Percentiles rank a stretch among this genome's conserved stretches.
Conservation (phyloP, 2,888 invertebrate species). For the Scaptomyza polygonia region DNA sequence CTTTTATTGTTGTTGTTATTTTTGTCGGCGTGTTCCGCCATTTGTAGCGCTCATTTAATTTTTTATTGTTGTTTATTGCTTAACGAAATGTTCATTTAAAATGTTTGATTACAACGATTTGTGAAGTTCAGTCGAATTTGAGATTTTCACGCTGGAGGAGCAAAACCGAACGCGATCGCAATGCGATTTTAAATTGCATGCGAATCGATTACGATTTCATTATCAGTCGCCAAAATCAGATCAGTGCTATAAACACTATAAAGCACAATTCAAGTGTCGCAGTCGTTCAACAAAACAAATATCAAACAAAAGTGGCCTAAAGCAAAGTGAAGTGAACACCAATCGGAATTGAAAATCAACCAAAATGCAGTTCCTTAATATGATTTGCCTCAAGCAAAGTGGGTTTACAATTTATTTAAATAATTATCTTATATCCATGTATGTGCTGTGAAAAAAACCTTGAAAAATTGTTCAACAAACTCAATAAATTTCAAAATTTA, state of each 20-base stretch:
- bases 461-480: constrained; percentile 1
- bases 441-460: background rate
- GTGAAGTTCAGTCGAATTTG: constrained; percentile 80
- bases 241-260: background rate
- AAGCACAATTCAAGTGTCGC: background rate
- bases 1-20: constrained; percentile 36
- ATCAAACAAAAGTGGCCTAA: constrained; percentile 19
- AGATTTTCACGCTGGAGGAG: constrained; percentile 77
- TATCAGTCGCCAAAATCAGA: background rate
- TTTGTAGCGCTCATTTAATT: constrained; percentile 74
- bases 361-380: constrained; percentile 75
- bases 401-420: constrained; percentile 39
- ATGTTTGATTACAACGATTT: constrained; percentile 81
- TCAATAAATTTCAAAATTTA: too few relatives aligned
- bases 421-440: background rate
- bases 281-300: background rate
- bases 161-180: constrained; percentile 34
- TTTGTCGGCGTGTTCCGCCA: constrained; percentile 70
- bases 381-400: constrained; percentile 79
- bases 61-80: constrained; percentile 78
- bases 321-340: constrained; percentile 16
- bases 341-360: background rate
- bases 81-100: constrained; percentile 78
- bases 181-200: constrained; percentile 69
- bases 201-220: constrained; percentile 44